Conservation (phyloP, 2,113 vertebrate genomes). For the Cheilinus undulatus region DNA sequence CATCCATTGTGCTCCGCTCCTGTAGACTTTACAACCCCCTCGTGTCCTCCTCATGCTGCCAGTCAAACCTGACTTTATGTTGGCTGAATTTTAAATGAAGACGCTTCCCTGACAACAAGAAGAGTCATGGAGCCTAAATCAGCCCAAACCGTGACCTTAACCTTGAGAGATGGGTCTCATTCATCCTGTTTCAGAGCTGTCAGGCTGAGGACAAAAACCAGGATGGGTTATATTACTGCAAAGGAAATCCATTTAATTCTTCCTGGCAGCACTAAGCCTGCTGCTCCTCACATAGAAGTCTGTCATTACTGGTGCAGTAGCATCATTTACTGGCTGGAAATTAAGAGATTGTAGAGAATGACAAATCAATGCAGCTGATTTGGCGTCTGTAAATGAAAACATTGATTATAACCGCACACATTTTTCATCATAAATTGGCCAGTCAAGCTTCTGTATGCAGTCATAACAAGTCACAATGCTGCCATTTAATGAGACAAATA, state of each 20-base stretch:
- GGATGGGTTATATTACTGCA: slow-evolving; percentile 36
- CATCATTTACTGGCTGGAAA: slow-evolving; percentile 22
- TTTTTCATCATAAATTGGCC: slow-evolving; percentile 38
- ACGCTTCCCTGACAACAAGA: slow-evolving; percentile 45
- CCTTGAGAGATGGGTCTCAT: slow-evolving; percentile 56
- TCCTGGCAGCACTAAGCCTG: slow-evolving; percentile 41
- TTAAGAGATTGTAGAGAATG: slow-evolving; percentile 38
- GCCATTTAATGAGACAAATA: slow-evolving; percentile 13
- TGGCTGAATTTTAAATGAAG: slow-evolving; percentile 70
- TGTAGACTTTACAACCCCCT: slow-evolving; percentile 57
- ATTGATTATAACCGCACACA: slow-evolving; percentile 22
- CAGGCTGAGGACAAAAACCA: slow-evolving; percentile 44
- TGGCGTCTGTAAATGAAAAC: slow-evolving; percentile 31
- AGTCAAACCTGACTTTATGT: slow-evolving; percentile 61
- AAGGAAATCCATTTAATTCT: slow-evolving; percentile 37
- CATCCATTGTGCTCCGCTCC: slow-evolving; percentile 55
- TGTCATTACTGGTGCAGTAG: slow-evolving; percentile 37
- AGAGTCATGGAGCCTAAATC: slow-evolving; percentile 45
- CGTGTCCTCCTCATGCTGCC: slow-evolving; percentile 28
- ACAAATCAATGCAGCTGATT: slow-evolving; percentile 38
- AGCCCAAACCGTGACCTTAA: slow-evolving; percentile 63
- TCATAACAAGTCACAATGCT: slow-evolving; percentile 34
- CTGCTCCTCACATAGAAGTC: not conserved
- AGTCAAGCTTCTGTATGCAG: slow-evolving; percentile 10
- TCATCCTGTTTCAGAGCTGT: slow-evolving; percentile 56